These are phyloP conservation scores for Carettochelys insculpta DNA, from an alignment of 2,113 vertebrate genomes.

Conservation along the genomic window DNA sequence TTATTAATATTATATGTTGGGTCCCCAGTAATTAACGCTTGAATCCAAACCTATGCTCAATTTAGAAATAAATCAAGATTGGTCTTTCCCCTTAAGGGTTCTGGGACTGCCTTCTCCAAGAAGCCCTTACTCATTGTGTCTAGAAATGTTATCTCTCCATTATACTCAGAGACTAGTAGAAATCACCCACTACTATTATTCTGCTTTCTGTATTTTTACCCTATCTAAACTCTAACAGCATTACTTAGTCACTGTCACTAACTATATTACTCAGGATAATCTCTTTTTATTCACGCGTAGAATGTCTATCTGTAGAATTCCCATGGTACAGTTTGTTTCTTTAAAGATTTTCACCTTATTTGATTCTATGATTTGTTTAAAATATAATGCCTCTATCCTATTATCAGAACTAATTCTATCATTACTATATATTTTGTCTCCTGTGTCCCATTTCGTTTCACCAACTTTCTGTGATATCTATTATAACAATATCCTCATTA, in stretches of 20 bases:
- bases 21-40: neutral
- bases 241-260: too few relatives aligned
- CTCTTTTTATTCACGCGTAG: neutral
- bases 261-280: too few relatives aligned
- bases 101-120: neutral
- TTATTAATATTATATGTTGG: neutral
- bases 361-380: neutral
- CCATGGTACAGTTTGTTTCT: neutral
- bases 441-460: neutral
- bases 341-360: neutral
- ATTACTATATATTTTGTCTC: neutral
- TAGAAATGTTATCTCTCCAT: too few relatives aligned
- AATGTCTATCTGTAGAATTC: too few relatives aligned
- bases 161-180: neutral
- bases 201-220: too few relatives aligned
- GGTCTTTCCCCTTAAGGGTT: neutral
- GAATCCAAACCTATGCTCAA: neutral
- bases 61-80: neutral
- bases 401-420: neutral
- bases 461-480: neutral
- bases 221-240: too few relatives aligned
- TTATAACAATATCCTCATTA: neutral
- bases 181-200: too few relatives aligned
- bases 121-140: neutral
- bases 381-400: neutral